Percentiles rank a stretch among this genome's conserved stretches.
Conservation (phyloP, 2,888 invertebrate genomes). For the Criorhina ranunculi region DNA sequence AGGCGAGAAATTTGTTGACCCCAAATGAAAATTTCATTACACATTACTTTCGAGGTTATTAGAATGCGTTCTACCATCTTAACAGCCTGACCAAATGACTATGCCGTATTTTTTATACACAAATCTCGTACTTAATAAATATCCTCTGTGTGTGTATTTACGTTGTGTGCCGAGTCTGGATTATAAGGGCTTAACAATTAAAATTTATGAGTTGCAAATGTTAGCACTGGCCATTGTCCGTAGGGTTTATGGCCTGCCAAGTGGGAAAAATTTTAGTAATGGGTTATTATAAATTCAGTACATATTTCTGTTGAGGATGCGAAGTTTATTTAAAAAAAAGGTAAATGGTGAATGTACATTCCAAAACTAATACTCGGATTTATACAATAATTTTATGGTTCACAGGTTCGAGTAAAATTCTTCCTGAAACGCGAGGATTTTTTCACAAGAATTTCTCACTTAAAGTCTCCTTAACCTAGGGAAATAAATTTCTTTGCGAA, state of each 20-base stretch:
- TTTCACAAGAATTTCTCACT: conserved; percentile 20
- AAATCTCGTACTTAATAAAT: conserved; percentile 19
- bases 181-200: conserved; percentile 45
- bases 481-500: conserved; percentile 10
- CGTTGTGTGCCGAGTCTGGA: conserved; percentile 3
- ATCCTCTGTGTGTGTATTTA: conserved; percentile 10
- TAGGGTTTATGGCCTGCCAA: conserved; percentile 14
- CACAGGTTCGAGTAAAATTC: not conserved
- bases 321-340: conserved; percentile 18
- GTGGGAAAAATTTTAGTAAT: conserved; percentile 20
- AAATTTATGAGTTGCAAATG: conserved; percentile 49
- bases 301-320: not conserved
- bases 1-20: conserved; percentile 44
- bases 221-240: conserved; percentile 12
- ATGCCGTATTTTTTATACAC: not conserved
- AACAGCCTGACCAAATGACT: not conserved
- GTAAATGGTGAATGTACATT: conserved; percentile 11
- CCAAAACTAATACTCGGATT: not conserved
- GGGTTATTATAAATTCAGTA: conserved; percentile 26
- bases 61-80: conserved; percentile 14
- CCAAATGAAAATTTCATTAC: conserved; percentile 47
- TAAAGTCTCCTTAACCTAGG: conserved; percentile 15
- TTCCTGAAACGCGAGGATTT: not conserved
- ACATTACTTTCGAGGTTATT: conserved; percentile 34
- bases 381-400: conserved; percentile 1